Percentiles rank a stretch among this genome's conserved stretches.
These are phyloP conservation scores for Stegodyphus mimosarum DNA, from an alignment of 1,140 invertebrate species.

Conservation along the genomic window DNA sequence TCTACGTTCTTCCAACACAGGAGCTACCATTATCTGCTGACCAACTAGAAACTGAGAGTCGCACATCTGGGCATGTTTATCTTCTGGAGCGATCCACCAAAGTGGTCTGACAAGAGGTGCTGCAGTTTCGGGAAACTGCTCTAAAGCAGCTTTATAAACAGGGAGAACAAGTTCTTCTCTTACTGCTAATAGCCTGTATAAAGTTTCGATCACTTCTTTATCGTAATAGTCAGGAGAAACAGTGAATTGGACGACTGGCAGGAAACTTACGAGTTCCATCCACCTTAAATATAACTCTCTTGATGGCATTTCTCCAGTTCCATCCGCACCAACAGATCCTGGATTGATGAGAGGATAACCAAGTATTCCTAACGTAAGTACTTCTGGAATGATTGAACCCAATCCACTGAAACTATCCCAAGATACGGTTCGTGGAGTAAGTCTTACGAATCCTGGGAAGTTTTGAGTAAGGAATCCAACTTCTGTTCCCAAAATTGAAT, in stretches of 20 bases:
- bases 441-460: slow-evolving; percentile 85
- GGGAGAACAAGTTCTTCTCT: slow-evolving; percentile 64
- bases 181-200: slow-evolving; percentile 81
- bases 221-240: slow-evolving; percentile 87
- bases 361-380: slow-evolving; percentile 84
- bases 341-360: slow-evolving; percentile 94
- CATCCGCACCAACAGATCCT: slow-evolving; percentile 90
- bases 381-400: slow-evolving; percentile 84
- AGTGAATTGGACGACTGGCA: slow-evolving; percentile 92
- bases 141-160: slow-evolving; percentile 69
- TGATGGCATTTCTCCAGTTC: slow-evolving; percentile 73
- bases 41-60: slow-evolving; percentile 92
- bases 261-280: slow-evolving; percentile 91
- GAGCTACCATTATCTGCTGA: slow-evolving; percentile 90
- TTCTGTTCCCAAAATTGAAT: slow-evolving; percentile 83
- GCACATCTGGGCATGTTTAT: slow-evolving; percentile 81
- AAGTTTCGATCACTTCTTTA: slow-evolving; percentile 81
- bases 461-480: slow-evolving; percentile 83
- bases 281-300: slow-evolving; percentile 92
- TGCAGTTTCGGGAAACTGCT: slow-evolving; percentile 79
- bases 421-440: slow-evolving; percentile 86
- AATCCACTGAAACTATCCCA: slow-evolving; percentile 81
- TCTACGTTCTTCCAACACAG: slow-evolving; percentile 79
- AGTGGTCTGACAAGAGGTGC: slow-evolving; percentile 87
- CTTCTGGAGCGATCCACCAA: slow-evolving; percentile 90